Evolutionary conservation across 35 echinoderm and acorn worm species (phyloP), one percentile per base, ranked within the genome.

Genomic region (Eucidaris tribuloides): DNA sequence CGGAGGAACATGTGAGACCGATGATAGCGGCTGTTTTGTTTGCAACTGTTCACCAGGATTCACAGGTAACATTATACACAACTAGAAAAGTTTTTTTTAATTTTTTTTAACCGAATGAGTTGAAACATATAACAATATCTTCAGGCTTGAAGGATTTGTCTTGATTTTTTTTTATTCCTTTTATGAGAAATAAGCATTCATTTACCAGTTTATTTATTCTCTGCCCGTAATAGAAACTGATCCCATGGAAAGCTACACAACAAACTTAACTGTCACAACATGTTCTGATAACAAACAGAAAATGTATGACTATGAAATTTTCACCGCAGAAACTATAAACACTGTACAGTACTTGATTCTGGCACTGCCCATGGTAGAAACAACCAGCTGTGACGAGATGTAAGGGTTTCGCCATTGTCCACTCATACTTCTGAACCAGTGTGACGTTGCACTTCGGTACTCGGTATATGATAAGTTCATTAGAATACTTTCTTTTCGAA

Each of bases 41-140:
- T 71, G 82, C 36, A 13, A 49, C 15, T 84, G 62, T 29, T 25
- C 44, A 23, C 62, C 40, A 13, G 62, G 65, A n/a, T 84, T 74
- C 46, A 43, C 15, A 7, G 65, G 82, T 54, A 13, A 84, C 40
- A 13, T 55, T 14, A 14, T 13, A 13, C 13, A 14, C 13, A 14
- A n/a, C 13, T 14, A 13, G 13, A 55, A 14, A 14, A 13, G 13
- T 55, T 14, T 55, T 55, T 14, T n/a, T n/a, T n/a, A n/a, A 55
- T 14, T 55, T 14, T 55, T 55, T 55, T n/a, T 55, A n/a, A 13
- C 13, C n/a, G 13, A 13, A 55, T 14, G n/a, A 55, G n/a, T 14
- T 14, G n/a, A 55, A 55, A 55, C 50, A n/a, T 4, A 62, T 4
- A 4, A 25, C 32, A 62, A 62, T 4, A n/a, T n/a, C n/a, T n/a